Conservation (phyloP, 2,888 invertebrate species). For the Marasmarcha lunaedactyla region DNA sequence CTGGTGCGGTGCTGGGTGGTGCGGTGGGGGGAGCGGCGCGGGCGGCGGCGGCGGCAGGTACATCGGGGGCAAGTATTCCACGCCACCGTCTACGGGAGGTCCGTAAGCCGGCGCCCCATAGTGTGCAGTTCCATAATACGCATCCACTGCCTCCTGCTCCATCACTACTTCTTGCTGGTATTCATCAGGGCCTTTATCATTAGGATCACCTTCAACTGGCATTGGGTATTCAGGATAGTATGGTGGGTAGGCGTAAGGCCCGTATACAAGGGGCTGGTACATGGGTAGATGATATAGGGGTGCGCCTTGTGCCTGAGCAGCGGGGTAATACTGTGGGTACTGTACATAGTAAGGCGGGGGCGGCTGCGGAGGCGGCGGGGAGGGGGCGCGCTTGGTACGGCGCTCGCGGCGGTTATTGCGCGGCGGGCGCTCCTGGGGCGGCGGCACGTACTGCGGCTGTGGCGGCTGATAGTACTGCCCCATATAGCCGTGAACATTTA, state of each 20-base stretch:
- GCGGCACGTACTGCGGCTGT: conserved; percentile 46
- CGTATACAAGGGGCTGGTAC: conserved; percentile 58
- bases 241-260: conserved; percentile 56
- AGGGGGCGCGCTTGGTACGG: conserved; percentile 44
- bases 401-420: conserved; percentile 43
- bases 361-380: conserved; percentile 40
- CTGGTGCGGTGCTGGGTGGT: conserved; percentile 45
- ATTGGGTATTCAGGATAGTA: conserved; percentile 59
- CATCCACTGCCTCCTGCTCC: conserved; percentile 62
- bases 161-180: conserved; percentile 55
- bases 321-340: conserved; percentile 60
- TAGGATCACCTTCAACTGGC: conserved; percentile 50
- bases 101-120: conserved; percentile 45
- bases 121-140: conserved; percentile 53
- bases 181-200: conserved; percentile 57
- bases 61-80: conserved; percentile 57
- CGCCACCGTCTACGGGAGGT: conserved; percentile 43
- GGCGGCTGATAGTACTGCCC: conserved; percentile 67
- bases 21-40: conserved; percentile 38
- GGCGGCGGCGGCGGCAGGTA: conserved; percentile 50
- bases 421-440: conserved; percentile 40
- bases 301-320: conserved; percentile 65
- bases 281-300: conserved; percentile 64
- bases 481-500: conserved; percentile 75
- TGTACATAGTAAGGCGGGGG: conserved; percentile 50